Evolutionary conservation across 1,140 invertebrate species (phyloP), one percentile per base, ranked within the genome.

Genomic region (Lucilia cuprina): DNA sequence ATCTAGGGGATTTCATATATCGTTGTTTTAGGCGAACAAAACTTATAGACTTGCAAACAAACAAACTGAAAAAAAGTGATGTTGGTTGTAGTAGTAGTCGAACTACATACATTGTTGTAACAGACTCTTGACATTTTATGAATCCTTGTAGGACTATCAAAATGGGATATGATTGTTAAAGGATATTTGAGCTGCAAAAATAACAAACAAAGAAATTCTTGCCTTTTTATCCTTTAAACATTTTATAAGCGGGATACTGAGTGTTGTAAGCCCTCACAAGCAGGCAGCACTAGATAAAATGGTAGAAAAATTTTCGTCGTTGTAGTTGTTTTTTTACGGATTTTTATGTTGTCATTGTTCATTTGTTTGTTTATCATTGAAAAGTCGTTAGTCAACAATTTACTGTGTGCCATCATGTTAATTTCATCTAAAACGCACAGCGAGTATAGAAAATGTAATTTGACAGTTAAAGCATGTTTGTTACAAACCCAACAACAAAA

Each of bases 351-450:
- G 41, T 41, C 55, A n/a, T 60, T 60, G 14, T n/a, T 60, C n/a
- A 60, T 75, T 75, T 41, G 34, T 78, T 47, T 78, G 13, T 17
- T 78, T 78, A 19, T 19, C 77, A 80, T 80, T 80, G 77, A 80
- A 80, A 80, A 80, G 13, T 25, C 77, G 41, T 80, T 80, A 80
- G 77, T 80, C 77, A 21, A 80, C 77, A 49, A 17, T 80, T 80
- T 80, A 80, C 9, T 78, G 19, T 55, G 50, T 55, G 50, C 50
- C 50, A 41, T 41, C 41, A 55, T 55, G 50, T 55, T 55, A 55
- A 55, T 55, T 55, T 55, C 50, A 55, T 55, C 12, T 55, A 55
- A 41, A 55, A 55, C 50, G 50, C 17, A 55, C 17, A 55, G 17
- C 50, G 50, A 55, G 50, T 55, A 12, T 55, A 7, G 50, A 55